These are phyloP conservation scores for Danionella cerebrum DNA, from an alignment of 2,113 vertebrate species.

Conservation along the genomic window DNA sequence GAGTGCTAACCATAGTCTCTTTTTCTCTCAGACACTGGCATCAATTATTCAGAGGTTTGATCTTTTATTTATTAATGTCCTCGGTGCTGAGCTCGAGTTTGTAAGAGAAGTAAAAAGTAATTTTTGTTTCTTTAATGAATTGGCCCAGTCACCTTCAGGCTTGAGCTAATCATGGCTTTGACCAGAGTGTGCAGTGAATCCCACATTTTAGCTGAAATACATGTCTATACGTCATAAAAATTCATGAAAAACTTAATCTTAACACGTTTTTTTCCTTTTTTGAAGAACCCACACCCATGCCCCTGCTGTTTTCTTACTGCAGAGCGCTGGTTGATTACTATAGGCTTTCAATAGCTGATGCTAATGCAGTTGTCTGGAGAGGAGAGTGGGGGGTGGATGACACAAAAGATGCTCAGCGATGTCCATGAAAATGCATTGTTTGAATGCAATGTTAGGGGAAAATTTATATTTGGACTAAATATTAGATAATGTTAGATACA, in stretches of 20 bases:
- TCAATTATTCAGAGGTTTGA: conserved; percentile 52
- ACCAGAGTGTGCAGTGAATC: background rate
- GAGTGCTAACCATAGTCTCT: conserved; percentile 16
- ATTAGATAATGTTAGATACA: no score
- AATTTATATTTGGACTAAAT: no score
- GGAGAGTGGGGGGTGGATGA: background rate
- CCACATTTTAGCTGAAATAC: background rate
- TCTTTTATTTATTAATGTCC: conserved; percentile 68
- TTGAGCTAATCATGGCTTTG: background rate
- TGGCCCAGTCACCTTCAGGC: background rate
- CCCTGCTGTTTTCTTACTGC: background rate
- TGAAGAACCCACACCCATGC: background rate
- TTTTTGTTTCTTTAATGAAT: background rate
- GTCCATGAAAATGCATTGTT: no score
- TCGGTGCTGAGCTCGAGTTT: conserved; percentile 39
- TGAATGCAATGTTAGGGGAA: no score
- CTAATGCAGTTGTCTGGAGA: background rate
- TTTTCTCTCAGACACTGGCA: conserved; percentile 23
- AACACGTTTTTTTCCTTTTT: background rate
- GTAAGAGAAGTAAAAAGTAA: background rate
- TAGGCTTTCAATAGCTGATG: background rate
- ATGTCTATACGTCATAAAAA: background rate
- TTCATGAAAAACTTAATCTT: no score
- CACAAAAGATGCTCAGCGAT: no score
- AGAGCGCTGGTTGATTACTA: background rate